These are phyloP conservation scores for Trichosurus vulpecula DNA, from an alignment of 2,797 vertebrate genomes.

Conservation along the genomic window DNA sequence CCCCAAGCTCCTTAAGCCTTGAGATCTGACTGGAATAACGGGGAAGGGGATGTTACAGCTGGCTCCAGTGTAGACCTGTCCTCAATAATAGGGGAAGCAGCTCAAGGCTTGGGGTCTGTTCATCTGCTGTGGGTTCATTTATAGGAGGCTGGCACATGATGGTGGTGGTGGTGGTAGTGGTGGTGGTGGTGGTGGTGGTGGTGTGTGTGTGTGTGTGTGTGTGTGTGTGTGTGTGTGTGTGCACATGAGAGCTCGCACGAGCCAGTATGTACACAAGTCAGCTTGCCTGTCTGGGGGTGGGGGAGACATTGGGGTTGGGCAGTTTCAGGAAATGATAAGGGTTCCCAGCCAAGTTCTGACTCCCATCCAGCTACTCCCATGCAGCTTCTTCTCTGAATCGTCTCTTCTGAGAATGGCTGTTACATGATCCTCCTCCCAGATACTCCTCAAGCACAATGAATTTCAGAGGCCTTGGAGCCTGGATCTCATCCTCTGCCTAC, in stretches of 20 bases:
- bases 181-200: too few relatives aligned
- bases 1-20: neutral
- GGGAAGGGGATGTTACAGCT: neutral
- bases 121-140: neutral
- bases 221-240: neutral
- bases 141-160: neutral
- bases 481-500: neutral
- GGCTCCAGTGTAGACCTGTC: too few relatives aligned
- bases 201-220: neutral
- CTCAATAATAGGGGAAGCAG: neutral
- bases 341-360: neutral
- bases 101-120: neutral
- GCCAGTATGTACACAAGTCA: neutral
- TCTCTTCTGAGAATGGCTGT: neutral
- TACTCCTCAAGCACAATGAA: neutral
- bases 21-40: neutral
- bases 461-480: neutral
- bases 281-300: neutral
- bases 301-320: neutral
- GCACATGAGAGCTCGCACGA: too few relatives aligned
- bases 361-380: neutral
- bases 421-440: neutral
- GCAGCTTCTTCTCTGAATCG: neutral
- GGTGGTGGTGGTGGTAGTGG: too few relatives aligned
- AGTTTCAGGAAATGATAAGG: neutral